Base-by-base conservation (phyloP, 2,113 vertebrate species). In the Hystrix brachyura region DNA sequence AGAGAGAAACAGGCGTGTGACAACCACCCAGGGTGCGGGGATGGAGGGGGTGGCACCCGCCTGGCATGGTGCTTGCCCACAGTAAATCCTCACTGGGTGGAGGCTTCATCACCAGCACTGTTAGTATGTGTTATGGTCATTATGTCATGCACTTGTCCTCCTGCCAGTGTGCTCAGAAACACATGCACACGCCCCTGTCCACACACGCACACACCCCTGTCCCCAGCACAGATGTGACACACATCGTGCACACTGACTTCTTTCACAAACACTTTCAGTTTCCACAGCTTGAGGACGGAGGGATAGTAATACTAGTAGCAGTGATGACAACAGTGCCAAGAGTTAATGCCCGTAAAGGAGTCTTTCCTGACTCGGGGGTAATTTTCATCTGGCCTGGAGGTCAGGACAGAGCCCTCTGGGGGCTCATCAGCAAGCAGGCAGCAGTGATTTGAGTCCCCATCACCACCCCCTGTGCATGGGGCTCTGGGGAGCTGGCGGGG, bases 251-350 rank as follows among this genome's bases (percentile, higher is more conserved):
- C 59, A 34, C 53, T 19, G 15, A 32, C n/a, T 81, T 46, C 46
- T 62, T 53, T 13, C 29, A 1, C 11, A 60, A 19, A 19, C 14
- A 6, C n/a, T 25, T 59, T 12, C 11, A 9, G 46, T 55, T 53
- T 53, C 87, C 15, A 0, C 7, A 69, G 62, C 53, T 60, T 74
- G 43, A 67, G 29, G 60, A 84, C 32, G 18, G 55, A 48, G 78
- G 46, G 6, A 3, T 27, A 10, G 10, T 21, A 12, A 51, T 25
- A 1, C 17, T n/a, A 13, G 6, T 51, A 3, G 32, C 7, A 8
- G 2, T 23, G 2, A 3, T 13, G 51, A n/a, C 9, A 14, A 4
- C 0, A n/a, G 17, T 27, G 7, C 38, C 5, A 43, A 1, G 32
- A 62, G 48, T 15, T 80, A 8, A 11, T 1, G 2, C 76, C n/a